Evolutionary conservation across 2,888 invertebrate genomes (phyloP).

Genomic region (Oscheius sp.): DNA sequence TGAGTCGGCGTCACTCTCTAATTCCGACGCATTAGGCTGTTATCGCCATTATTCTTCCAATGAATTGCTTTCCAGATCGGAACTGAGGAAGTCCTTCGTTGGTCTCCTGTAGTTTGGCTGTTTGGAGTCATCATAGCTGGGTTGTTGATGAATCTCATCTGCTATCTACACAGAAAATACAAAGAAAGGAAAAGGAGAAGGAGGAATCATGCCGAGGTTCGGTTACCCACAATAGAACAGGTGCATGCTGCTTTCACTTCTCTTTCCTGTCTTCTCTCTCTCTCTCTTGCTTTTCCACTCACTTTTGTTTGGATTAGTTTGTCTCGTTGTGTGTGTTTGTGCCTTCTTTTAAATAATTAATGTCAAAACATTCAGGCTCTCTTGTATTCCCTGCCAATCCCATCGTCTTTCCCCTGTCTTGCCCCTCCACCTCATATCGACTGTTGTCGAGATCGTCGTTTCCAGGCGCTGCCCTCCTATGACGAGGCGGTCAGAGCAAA

Average conservation of each 20-base stretch:
- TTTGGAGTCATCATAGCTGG: conserved; percentile 43
- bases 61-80: conserved; percentile 18
- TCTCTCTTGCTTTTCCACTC: neutral
- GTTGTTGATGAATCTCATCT: conserved; percentile 41
- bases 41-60: neutral
- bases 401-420: conserved; percentile 44
- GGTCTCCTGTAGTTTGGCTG: conserved; percentile 50
- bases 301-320: neutral
- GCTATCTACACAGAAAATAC: conserved; percentile 41
- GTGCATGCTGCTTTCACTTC: conserved; percentile 11
- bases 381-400: conserved; percentile 26
- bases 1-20: too few relatives aligned
- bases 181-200: conserved; percentile 29
- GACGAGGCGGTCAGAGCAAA: conserved; percentile 40
- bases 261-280: neutral
- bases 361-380: neutral
- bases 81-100: conserved; percentile 31
- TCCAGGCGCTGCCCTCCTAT: conserved; percentile 43
- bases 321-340: neutral
- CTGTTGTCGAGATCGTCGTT: conserved; percentile 29
- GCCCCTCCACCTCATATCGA: conserved; percentile 42
- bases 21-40: neutral
- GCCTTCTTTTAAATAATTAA: neutral
- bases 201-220: conserved; percentile 19
- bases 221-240: conserved; percentile 24